These are phyloP conservation scores for Scelioninae gen. 1 DNA, from an alignment of 2,888 invertebrate species.

Conservation along the genomic window DNA sequence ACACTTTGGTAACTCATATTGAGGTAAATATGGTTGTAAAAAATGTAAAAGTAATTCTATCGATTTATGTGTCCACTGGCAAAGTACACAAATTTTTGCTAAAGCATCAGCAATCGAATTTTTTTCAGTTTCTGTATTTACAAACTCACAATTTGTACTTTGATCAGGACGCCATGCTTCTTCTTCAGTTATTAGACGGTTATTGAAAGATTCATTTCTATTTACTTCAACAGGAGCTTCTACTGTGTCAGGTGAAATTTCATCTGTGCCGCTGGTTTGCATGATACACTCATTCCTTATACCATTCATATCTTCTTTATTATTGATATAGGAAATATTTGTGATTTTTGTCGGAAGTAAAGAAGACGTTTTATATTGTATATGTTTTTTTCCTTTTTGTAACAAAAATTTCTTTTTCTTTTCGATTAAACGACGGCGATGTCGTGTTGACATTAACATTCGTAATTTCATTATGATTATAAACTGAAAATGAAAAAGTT, in stretches of 20 bases:
- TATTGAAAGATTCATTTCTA: no score
- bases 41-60: neutral
- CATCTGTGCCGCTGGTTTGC: no score
- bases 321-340: no score
- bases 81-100: slow-evolving; percentile 1
- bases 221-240: no score
- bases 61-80: neutral
- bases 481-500: no score
- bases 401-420: neutral
- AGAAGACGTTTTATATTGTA: no score
- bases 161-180: no score
- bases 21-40: neutral
- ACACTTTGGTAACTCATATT: slow-evolving; percentile 15
- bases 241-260: no score
- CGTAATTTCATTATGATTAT: neutral
- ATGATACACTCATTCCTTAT: neutral
- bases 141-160: no score
- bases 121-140: no score
- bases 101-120: neutral
- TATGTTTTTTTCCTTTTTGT: neutral
- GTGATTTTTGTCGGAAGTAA: no score
- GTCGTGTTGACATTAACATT: slow-evolving; percentile 5
- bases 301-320: neutral
- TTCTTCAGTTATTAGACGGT: no score
- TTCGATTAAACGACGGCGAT: slow-evolving; percentile 12